Conservation (phyloP, 2,797 vertebrate genomes). For the Lindbergichthys nudifrons region DNA sequence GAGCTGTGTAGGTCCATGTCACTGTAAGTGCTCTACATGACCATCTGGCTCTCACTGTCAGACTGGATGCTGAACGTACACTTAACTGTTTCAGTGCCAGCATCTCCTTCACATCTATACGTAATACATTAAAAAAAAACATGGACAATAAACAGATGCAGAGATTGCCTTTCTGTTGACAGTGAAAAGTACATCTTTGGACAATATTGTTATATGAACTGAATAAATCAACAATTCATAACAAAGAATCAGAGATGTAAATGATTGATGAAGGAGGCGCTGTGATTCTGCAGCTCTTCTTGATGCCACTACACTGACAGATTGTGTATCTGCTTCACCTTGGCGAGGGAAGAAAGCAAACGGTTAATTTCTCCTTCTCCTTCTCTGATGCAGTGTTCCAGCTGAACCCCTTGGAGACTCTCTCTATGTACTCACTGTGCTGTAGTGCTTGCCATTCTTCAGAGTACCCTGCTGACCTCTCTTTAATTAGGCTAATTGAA, state of each 20-base stretch:
- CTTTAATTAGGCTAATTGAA: slow-evolving; percentile 85
- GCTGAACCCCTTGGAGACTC: slow-evolving; percentile 70
- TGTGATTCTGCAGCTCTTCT: slow-evolving; percentile 37
- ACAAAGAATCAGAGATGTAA: slow-evolving; percentile 11
- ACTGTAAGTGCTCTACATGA: slow-evolving; percentile 78
- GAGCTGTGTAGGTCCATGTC: slow-evolving; percentile 74
- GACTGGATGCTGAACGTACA: slow-evolving; percentile 75
- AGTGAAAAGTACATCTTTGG: background rate
- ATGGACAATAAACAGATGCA: background rate
- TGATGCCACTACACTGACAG: slow-evolving; percentile 40
- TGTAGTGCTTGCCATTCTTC: slow-evolving; percentile 60
- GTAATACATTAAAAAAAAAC: background rate
- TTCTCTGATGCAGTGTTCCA: slow-evolving; percentile 76
- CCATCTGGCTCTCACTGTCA: slow-evolving; percentile 84
- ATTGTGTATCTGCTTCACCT: slow-evolving; percentile 59
- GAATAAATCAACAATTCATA: background rate
- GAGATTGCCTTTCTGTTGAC: background rate
- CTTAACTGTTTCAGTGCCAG: slow-evolving; percentile 74
- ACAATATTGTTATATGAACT: background rate
- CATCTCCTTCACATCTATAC: slow-evolving; percentile 3
- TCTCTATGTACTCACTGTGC: slow-evolving; percentile 31
- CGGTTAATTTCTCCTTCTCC: slow-evolving; percentile 73
- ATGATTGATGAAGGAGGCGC: slow-evolving; percentile 42
- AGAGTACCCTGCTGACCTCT: slow-evolving; percentile 61
- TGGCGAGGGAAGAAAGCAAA: slow-evolving; percentile 55